Base-by-base conservation (phyloP, 2,797 vertebrate species). In the Danionella dracula region DNA sequence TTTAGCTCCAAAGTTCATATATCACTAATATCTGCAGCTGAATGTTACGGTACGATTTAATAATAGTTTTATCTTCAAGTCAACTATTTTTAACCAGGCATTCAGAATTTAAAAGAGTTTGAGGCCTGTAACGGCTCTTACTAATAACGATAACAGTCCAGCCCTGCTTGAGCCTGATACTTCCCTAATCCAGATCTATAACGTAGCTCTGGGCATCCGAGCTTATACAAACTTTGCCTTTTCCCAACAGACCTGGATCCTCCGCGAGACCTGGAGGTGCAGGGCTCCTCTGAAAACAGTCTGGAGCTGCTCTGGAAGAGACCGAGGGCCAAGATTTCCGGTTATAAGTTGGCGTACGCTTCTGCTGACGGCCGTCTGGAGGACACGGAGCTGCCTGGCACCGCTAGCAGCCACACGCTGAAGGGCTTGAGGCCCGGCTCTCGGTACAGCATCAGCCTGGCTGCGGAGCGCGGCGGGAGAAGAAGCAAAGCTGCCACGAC, bases 261-360 rank as follows among this genome's bases (percentile, higher is more conserved):
- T 11, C 95, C 96, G 31, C 92, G 76, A 73, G 88, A 90, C 31
- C 74, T 98, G 48, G 81, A 83, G 32, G 78, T 85, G 19, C 81
- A 71, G 0, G 86, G 88, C 15, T 86, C 86, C 19, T 88, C 90
- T 0, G 93, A 94, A 76, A 93, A 88, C 8, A 92, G 89, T 0
- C 8, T 99, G 46, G 78, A 83, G 0, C 15, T 98, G 15, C 75
- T 41, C 51, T 99, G 96, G 96, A 89, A 81, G 66, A 86, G 83
- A 17, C 95, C 96, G 0, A 69, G 76, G 61, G 93, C 94, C 68
- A 95, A 93, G 73, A 87, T 96, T 13, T 83, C 90, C 8, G 81
- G 68, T 13, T 99, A 97, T 75, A 88, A 81, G 59, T 89, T 99
- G 16, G 69, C n/a, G 4, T 90, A 89, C 5, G 6, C 75, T 4